Conservation (phyloP, 2,888 invertebrate genomes). For the Epirrhoe tristata region DNA sequence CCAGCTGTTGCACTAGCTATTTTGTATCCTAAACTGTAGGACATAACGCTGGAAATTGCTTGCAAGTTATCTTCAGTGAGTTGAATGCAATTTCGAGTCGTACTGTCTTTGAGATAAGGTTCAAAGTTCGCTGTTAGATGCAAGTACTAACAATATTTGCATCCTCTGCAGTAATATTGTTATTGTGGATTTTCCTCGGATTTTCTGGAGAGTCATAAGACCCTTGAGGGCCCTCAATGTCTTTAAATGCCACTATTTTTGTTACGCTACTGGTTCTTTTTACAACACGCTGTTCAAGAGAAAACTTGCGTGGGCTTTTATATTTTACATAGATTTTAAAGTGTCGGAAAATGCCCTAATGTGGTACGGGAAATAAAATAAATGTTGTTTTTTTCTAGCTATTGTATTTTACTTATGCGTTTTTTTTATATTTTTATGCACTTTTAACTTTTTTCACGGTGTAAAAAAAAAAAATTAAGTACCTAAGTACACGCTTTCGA, state of each 20-base stretch:
- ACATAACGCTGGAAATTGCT: background rate
- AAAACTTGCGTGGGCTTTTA: background rate
- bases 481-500: too few relatives aligned
- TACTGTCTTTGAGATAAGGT: slow-evolving; percentile 8
- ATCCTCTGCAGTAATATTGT: slow-evolving; percentile 55
- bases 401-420: too few relatives aligned
- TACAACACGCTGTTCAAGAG: background rate
- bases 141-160: slow-evolving; percentile 46
- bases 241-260: slow-evolving; percentile 22
- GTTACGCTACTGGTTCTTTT: background rate
- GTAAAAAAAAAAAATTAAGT: too few relatives aligned
- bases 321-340: too few relatives aligned
- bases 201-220: slow-evolving; percentile 44
- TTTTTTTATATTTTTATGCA: too few relatives aligned
- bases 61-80: background rate
- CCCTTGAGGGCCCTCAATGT: slow-evolving; percentile 20
- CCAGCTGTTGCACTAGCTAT: slow-evolving; percentile 2
- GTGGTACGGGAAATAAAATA: too few relatives aligned
- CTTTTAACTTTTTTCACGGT: too few relatives aligned
- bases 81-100: background rate
- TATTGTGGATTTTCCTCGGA: slow-evolving; percentile 61
- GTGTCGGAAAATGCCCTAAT: too few relatives aligned
- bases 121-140: slow-evolving; percentile 8
- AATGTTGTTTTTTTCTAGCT: too few relatives aligned
- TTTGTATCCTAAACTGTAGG: background rate